Evolutionary conservation across 2,797 vertebrate species (phyloP).

Genomic region (Periophthalmus magnuspinnatus): DNA sequence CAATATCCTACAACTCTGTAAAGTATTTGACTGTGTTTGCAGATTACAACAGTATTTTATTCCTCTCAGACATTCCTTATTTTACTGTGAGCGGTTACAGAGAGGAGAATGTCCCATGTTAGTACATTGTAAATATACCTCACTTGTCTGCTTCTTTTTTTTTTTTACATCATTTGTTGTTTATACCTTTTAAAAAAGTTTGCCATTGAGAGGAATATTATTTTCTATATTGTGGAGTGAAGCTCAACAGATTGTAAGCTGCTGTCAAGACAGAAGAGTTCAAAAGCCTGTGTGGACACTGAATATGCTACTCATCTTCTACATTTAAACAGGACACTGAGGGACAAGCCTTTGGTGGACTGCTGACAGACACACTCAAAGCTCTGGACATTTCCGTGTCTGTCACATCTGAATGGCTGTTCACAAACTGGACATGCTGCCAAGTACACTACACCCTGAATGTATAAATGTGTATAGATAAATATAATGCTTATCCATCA

Average conservation of each 20-base stretch:
- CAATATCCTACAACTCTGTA: conserved; percentile 54
- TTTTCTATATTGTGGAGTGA: conserved; percentile 57
- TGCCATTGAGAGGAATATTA: conserved; percentile 32
- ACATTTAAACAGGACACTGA: conserved; percentile 39
- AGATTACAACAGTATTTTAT: conserved; percentile 56
- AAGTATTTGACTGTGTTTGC: conserved; percentile 65
- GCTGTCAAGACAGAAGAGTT: conserved; percentile 71
- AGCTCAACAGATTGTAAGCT: conserved; percentile 75
- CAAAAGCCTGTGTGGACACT: conserved; percentile 57
- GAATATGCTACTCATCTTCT: conserved; percentile 50
- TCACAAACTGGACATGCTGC: conserved; percentile 60
- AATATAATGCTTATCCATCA: conserved; percentile 80
- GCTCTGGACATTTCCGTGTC: conserved; percentile 52
- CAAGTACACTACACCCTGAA: conserved; percentile 74
- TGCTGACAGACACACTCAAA: conserved; percentile 54
- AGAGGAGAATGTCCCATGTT: conserved; percentile 17
- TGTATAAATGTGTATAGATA: conserved; percentile 82
- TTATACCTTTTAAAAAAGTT: conserved; percentile 42
- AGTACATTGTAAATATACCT: conserved; percentile 50
- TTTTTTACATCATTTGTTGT: conserved; percentile 47
- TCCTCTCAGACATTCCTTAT: conserved; percentile 63
- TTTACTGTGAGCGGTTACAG: conserved; percentile 37
- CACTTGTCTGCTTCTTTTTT: conserved; percentile 48
- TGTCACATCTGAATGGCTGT: conserved; percentile 51
- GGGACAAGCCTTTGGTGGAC: conserved; percentile 47